Evolutionary conservation across 2,797 vertebrate species (phyloP).

Genomic region (Lerista edwardsae): DNA sequence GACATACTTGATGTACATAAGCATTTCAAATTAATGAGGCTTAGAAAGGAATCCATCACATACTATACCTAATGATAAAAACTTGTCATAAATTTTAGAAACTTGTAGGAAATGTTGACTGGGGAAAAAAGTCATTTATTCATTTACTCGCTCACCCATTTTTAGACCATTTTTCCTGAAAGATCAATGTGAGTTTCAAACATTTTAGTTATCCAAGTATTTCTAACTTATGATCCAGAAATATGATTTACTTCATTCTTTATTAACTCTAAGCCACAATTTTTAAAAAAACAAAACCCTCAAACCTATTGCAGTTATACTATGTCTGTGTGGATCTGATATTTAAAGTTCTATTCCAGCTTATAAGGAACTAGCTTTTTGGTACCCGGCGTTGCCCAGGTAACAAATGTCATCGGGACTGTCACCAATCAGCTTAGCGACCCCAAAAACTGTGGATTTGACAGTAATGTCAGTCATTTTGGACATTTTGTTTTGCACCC

Average conservation of each 20-base stretch:
- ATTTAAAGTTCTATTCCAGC: not conserved
- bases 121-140: too few species aligned
- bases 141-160: too few species aligned
- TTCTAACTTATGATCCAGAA: not conserved
- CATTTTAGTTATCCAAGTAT: not conserved
- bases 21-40: too few species aligned
- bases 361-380: accelerated
- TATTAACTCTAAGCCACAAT: not conserved
- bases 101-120: not conserved
- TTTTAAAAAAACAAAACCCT: accelerated
- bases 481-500: too few species aligned
- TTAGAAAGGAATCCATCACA: not conserved
- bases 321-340: not conserved
- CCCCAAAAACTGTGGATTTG: too few species aligned
- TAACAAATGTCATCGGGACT: too few species aligned
- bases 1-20: not conserved
- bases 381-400: too few species aligned
- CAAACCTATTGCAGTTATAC: accelerated
- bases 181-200: too few species aligned
- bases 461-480: too few species aligned
- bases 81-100: not conserved
- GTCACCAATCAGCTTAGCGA: too few species aligned
- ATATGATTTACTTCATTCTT: not conserved
- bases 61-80: not conserved
- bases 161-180: too few species aligned